phyloP scores from a whole-genome alignment of 2,113 vertebrate species.

The Smithornis capensis region DNA sequence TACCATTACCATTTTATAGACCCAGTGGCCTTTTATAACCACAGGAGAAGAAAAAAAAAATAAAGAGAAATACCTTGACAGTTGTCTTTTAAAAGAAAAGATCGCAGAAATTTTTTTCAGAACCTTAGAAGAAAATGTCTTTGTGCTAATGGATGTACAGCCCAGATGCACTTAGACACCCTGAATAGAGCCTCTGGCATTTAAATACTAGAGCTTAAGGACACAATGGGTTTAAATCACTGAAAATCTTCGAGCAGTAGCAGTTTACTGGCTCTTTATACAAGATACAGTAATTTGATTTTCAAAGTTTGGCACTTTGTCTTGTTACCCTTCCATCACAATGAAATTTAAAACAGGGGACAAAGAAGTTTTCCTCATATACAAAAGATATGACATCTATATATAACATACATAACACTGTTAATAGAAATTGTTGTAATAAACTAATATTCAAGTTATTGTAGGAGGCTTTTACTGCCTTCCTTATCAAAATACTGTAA shows the following conservation, averaged over 20 bases:
- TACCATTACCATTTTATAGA: background rate
- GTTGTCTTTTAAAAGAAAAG: constrained; percentile 32
- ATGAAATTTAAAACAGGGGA: constrained; percentile 4
- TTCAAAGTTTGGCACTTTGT: constrained; percentile 21
- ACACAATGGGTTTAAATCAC: background rate
- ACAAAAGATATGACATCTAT: background rate
- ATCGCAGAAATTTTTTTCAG: background rate
- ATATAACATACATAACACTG: background rate
- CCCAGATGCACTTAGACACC: background rate
- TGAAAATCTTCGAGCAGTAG: background rate
- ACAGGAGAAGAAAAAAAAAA: background rate
- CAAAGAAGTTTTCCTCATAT: background rate
- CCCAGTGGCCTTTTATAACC: background rate
- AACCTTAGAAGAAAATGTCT: background rate
- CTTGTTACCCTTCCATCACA: constrained; percentile 2
- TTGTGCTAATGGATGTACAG: background rate
- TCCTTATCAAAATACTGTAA: background rate
- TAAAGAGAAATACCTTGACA: background rate
- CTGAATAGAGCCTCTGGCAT: background rate
- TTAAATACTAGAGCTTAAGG: constrained; percentile 8
- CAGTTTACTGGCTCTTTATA: background rate
- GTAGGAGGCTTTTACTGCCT: background rate
- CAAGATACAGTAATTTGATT: background rate
- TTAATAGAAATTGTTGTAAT: background rate
- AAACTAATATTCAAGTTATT: background rate